Evolutionary conservation across 2,888 invertebrate genomes (phyloP).

Genomic region (Cheilosia vulpina): DNA sequence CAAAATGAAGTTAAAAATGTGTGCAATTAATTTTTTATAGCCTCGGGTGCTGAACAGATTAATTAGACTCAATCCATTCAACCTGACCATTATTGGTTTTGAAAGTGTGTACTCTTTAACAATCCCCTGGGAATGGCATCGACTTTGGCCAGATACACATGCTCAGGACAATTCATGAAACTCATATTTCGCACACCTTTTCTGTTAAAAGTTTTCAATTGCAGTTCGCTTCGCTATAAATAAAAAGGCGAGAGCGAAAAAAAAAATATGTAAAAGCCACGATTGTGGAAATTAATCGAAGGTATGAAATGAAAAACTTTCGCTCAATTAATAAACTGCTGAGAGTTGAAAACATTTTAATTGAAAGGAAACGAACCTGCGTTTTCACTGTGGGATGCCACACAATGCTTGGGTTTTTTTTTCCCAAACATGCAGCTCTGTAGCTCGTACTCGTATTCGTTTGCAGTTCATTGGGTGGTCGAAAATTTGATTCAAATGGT

Average conservation of each 20-base stretch:
- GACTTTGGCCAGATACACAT: not conserved
- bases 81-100: constrained; percentile 52
- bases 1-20: constrained; percentile 1
- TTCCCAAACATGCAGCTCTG: not conserved
- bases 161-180: constrained; percentile 35
- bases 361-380: constrained; percentile 55
- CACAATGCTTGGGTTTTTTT: not conserved
- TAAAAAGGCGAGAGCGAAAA: not conserved
- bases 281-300: constrained; percentile 39
- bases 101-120: constrained; percentile 18
- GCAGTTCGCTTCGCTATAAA: constrained; percentile 1
- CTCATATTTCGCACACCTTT: constrained; percentile 61
- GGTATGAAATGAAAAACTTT: constrained; percentile 48
- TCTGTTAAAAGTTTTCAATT: constrained; percentile 26
- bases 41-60: constrained; percentile 36
- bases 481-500: not conserved
- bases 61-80: constrained; percentile 53
- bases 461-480: too few relatives aligned
- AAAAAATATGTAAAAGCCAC: constrained; percentile 33
- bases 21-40: constrained; percentile 31
- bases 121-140: not conserved
- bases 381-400: constrained; percentile 1
- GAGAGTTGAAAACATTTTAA: constrained; percentile 71
- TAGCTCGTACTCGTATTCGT: too few relatives aligned
- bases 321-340: constrained; percentile 67